Evolutionary conservation across 1,140 invertebrate species (phyloP).

Genomic region (Asobara japonica): DNA sequence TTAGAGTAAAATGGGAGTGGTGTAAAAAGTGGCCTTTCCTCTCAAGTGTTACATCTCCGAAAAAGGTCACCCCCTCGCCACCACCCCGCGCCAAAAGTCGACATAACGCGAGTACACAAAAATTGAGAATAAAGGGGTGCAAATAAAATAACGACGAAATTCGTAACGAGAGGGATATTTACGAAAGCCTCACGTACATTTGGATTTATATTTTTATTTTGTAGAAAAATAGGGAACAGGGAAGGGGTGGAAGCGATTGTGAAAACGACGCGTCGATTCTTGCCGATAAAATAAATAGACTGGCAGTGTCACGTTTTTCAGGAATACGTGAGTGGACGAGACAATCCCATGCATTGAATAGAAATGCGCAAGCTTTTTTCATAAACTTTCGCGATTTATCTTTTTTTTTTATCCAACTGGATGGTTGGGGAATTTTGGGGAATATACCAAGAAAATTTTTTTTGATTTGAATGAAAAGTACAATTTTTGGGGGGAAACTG

Average conservation of each 20-base stretch:
- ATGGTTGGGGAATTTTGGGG: neutral
- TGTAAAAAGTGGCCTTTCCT: neutral
- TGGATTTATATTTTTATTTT: neutral
- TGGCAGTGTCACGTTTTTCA: slow-evolving; percentile 32
- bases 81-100: neutral
- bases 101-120: neutral
- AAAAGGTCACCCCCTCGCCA: neutral
- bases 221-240: neutral
- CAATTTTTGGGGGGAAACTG: no score
- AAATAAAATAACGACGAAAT: neutral
- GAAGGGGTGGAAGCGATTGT: slow-evolving; percentile 2
- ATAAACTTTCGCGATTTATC: neutral
- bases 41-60: neutral
- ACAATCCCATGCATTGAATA: neutral
- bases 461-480: no score
- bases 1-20: neutral
- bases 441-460: no score
- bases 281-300: slow-evolving; percentile 40
- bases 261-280: slow-evolving; percentile 18
- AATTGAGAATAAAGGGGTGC: neutral
- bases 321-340: slow-evolving; percentile 30
- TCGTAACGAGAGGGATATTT: neutral
- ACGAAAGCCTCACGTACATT: neutral
- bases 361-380: neutral
- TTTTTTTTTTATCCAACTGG: neutral